phyloP scores from a whole-genome alignment of 2,888 invertebrate genomes.

The Caenorhabditis panamensis region DNA sequence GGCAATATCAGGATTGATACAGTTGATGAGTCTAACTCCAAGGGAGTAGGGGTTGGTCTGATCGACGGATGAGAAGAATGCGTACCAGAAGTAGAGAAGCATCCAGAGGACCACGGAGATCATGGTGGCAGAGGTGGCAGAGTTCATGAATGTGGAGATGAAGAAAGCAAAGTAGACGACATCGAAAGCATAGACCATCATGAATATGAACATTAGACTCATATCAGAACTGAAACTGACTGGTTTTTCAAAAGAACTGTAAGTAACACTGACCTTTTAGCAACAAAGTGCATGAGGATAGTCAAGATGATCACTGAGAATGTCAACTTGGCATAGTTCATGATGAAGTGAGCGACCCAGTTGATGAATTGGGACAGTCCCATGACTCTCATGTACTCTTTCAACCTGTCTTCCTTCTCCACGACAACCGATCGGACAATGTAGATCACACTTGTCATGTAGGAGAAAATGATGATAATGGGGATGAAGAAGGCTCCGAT shows the following conservation, averaged over 20 bases:
- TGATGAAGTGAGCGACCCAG: conserved; percentile 90
- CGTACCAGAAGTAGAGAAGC: conserved; percentile 76
- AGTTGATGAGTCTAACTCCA: conserved; percentile 68
- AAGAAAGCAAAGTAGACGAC: conserved; percentile 74
- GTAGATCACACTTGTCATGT: conserved; percentile 88
- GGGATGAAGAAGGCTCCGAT: conserved; percentile 84
- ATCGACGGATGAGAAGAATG: conserved; percentile 70
- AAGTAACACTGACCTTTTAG: conserved; percentile 60
- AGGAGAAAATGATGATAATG: conserved; percentile 88
- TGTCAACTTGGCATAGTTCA: conserved; percentile 75
- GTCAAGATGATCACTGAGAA: conserved; percentile 68
- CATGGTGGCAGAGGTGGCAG: conserved; percentile 75
- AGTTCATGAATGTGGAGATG: conserved; percentile 77
- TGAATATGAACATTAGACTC: conserved; percentile 74
- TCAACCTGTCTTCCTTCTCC: conserved; percentile 88
- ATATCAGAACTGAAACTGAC: conserved; percentile 63
- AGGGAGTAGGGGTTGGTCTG: conserved; percentile 63
- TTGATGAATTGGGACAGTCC: conserved; percentile 90
- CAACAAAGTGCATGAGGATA: conserved; percentile 57
- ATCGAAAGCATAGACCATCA: conserved; percentile 74
- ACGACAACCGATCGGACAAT: conserved; percentile 87
- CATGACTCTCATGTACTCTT: conserved; percentile 94
- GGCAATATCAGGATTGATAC: conserved; percentile 76
- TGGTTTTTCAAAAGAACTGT: not conserved
- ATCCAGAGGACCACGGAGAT: conserved; percentile 76